Evolutionary conservation across 1,140 invertebrate genomes (phyloP).

Genomic region (Aleiodes sp.): DNA sequence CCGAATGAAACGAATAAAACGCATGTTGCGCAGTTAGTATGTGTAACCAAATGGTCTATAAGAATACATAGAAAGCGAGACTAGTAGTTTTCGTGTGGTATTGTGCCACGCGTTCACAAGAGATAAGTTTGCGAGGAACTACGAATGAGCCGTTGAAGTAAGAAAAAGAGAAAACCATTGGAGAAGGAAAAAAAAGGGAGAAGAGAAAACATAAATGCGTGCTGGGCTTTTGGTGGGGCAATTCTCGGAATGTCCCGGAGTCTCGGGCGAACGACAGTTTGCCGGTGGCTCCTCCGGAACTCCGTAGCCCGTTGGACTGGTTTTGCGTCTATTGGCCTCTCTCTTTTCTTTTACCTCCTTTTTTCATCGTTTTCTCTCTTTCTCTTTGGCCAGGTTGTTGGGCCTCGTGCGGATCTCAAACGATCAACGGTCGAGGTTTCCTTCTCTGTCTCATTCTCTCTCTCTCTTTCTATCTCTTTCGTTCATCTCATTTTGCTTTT

Average conservation of each 20-base stretch:
- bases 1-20: neutral
- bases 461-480: neutral
- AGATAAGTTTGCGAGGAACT: neutral
- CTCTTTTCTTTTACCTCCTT: neutral
- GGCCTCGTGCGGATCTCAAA: neutral
- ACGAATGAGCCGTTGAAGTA: neutral
- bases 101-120: conserved; percentile 4
- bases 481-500: neutral
- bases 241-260: conserved; percentile 6
- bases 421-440: conserved; percentile 16
- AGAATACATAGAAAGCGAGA: neutral
- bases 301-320: conserved; percentile 6
- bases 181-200: neutral
- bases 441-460: neutral
- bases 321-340: too few species aligned
- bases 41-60: too few species aligned
- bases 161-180: neutral
- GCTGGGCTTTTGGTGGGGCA: neutral
- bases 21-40: neutral
- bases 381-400: neutral
- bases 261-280: conserved; percentile 15
- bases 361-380: neutral
- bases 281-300: conserved; percentile 16
- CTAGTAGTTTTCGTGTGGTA: neutral
- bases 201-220: conserved; percentile 8